A percentile compares a stretch with the other conserved stretches of the same genome.
These are phyloP conservation scores for Morbakka virulenta DNA, from an alignment of 30 jellyfish, hydroid and myxozoan species.

Conservation along the genomic window DNA sequence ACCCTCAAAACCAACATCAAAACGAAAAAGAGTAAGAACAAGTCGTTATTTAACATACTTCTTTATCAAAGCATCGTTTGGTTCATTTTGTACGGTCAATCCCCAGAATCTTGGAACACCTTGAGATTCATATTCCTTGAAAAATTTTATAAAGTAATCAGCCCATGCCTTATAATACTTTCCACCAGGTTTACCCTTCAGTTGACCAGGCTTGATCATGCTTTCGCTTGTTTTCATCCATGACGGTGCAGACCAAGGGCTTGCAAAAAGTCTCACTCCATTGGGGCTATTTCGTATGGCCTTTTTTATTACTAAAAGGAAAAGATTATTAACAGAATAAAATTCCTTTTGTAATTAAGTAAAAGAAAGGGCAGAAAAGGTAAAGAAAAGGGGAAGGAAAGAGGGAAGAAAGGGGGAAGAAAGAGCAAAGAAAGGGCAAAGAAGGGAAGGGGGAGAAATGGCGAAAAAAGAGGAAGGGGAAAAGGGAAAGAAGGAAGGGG, in stretches of 20 bases:
- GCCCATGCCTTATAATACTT: constrained; percentile 72
- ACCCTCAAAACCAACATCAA: no score
- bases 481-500: no score
- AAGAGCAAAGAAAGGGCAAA: no score
- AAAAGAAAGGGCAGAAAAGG: background rate
- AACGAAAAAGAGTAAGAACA: no score
- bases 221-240: constrained; percentile 69
- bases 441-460: no score
- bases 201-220: constrained; percentile 55
- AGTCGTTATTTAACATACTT: no score
- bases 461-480: no score
- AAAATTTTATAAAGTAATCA: constrained; percentile 51
- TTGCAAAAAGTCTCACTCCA: constrained; percentile 38
- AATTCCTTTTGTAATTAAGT: no score
- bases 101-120: constrained; percentile 78
- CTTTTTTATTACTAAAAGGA: constrained; percentile 26
- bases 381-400: background rate
- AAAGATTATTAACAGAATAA: background rate
- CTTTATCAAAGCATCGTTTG: constrained; percentile 65
- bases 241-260: constrained; percentile 80
- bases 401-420: no score
- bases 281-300: constrained; percentile 27
- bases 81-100: constrained; percentile 66
- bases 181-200: constrained; percentile 65
- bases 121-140: constrained; percentile 50